These are phyloP conservation scores for Eledone cirrhosa DNA, from an alignment of 2,888 invertebrate genomes.

Conservation along the genomic window DNA sequence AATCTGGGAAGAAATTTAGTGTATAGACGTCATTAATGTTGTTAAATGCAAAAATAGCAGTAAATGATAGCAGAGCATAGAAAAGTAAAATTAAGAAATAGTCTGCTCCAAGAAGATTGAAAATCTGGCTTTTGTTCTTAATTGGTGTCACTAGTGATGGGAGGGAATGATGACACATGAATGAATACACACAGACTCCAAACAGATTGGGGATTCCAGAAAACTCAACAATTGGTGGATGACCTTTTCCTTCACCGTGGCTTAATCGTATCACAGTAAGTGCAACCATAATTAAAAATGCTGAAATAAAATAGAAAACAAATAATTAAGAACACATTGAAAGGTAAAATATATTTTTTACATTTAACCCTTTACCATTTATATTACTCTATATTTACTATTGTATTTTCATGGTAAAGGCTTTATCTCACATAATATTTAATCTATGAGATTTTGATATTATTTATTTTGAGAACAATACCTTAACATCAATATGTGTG, in stretches of 20 bases:
- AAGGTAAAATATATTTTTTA: no score
- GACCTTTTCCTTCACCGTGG: conserved; percentile 74
- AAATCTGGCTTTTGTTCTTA: conserved; percentile 74
- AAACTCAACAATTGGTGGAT: conserved; percentile 76
- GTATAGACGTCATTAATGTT: conserved; percentile 89
- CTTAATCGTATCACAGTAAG: conserved; percentile 72
- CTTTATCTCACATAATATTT: no score
- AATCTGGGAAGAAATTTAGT: conserved; percentile 80
- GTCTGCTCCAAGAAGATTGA: conserved; percentile 78
- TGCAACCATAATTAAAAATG: conserved; percentile 81
- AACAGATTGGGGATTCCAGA: conserved; percentile 86
- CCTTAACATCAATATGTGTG: no score
- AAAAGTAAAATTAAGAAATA: conserved; percentile 85
- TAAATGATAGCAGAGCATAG: conserved; percentile 88
- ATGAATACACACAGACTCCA: conserved; percentile 95
- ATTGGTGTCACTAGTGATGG: conserved; percentile 93
- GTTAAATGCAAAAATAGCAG: conserved; percentile 71
- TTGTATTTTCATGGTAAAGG: no score
- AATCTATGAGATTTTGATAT: no score
- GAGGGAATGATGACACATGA: conserved; percentile 99
- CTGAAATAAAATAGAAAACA: conserved; percentile 49
- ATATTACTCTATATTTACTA: no score
- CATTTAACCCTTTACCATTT: no score
- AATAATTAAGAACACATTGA: not conserved
- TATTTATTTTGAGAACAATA: no score